phyloP scores from a whole-genome alignment of 2,113 vertebrate species.

The Myiozetetes cayanensis region DNA sequence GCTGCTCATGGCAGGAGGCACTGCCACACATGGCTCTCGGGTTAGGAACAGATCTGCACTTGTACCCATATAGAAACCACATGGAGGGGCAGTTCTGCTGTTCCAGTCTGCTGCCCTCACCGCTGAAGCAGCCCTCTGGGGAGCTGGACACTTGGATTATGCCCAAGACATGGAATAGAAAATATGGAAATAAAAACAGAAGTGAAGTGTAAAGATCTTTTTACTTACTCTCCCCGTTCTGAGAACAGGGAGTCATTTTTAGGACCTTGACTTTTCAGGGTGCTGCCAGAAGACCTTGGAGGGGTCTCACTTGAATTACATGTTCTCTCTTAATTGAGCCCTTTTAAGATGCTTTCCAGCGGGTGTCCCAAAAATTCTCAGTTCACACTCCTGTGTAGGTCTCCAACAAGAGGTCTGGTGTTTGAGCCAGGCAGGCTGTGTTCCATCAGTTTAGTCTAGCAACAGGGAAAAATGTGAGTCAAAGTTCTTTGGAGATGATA shows the following conservation, averaged over 20 bases:
- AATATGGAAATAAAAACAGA: neutral
- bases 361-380: neutral
- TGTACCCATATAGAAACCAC: neutral
- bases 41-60: neutral
- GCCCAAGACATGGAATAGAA: neutral
- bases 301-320: neutral
- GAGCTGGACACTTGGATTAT: neutral
- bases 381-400: fast-evolving
- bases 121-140: neutral
- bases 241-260: neutral
- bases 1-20: neutral
- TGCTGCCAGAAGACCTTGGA: neutral
- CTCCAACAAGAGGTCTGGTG: neutral
- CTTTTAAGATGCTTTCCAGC: neutral
- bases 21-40: fast-evolving
- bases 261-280: neutral
- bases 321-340: neutral
- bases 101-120: neutral
- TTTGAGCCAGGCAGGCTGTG: neutral
- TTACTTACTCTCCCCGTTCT: fast-evolving
- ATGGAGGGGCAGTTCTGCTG: neutral
- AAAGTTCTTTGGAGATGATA: neutral
- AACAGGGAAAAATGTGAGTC: neutral
- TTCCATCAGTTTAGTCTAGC: neutral
- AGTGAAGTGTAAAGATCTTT: neutral